Evolutionary conservation across 1,140 invertebrate genomes (phyloP), one percentile per base, ranked within the genome.

Genomic region (Brachionus manjavacas): DNA sequence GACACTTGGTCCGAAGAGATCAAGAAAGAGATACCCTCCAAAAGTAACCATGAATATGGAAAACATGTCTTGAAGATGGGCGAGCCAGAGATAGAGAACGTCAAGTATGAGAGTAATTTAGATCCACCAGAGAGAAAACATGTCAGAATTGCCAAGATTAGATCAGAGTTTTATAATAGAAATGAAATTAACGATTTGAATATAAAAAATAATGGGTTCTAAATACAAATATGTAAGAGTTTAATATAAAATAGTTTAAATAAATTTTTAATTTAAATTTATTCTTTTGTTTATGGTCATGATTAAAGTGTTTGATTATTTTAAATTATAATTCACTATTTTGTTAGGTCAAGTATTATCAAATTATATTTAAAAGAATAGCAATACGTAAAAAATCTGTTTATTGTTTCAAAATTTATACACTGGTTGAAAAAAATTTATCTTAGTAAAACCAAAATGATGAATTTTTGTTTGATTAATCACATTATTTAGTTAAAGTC

Each of bases 21-120:
- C 12, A 52, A 83, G n/a, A 90, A 89, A 84, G 81, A 83, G 16
- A 87, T 89, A 6, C 88, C 89, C 8, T 86, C 87, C 6, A 79
- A 88, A 46, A 84, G 88, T 66, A 89, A 88, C 12, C 86, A 88
- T n/a, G 86, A 87, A 52, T 90, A 89, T 86, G 89, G 89, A 49
- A 88, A 89, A 80, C 81, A 86, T 16, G 74, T 89, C 2, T 14
- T 86, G 11, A 84, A 52, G n/a, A 66, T 86, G 66, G 55, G 86
- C 35, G 25, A 68, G 31, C 31, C 55, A 2, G 52, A 81, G 43
- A 20, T 55, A 25, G 16, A 64, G 20, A 81, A 81, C 23, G 52
- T 81, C 2, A 68, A 81, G n/a, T 81, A 81, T 46, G 79, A 68
- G 20, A 64, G 64, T 74, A 85, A 74, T 83, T 60, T 74, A 11